A percentile compares a stretch with the other conserved stretches of the same genome.
Conservation (phyloP, 2,113 vertebrate species). For the Nothocercus nigrocapillus region DNA sequence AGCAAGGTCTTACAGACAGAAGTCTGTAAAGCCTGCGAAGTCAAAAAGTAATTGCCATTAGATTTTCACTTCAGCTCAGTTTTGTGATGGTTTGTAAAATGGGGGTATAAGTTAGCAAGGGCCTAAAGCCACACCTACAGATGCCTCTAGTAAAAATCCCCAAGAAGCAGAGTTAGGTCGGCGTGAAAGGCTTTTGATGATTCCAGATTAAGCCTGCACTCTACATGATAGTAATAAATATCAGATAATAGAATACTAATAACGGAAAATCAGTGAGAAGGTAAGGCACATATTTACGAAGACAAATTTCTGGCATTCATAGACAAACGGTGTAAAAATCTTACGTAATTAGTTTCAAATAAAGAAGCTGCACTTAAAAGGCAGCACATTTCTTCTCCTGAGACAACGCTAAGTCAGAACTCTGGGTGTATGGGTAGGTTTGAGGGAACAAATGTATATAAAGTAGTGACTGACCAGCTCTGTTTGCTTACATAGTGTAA, state of each 20-base stretch:
- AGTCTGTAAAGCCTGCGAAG: not conserved
- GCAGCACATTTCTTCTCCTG: not conserved
- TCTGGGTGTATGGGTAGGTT: not conserved
- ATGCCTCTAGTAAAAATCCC: not conserved
- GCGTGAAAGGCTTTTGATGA: not conserved
- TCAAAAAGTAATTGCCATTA: not conserved
- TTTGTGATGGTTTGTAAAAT: not conserved
- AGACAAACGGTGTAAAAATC: not conserved
- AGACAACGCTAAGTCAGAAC: not conserved
- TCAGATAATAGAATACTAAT: not conserved
- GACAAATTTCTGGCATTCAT: not conserved
- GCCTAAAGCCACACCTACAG: not conserved
- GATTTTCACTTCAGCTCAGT: not conserved
- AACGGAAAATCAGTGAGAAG: not conserved
- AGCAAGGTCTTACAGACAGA: not conserved
- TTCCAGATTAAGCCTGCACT: not conserved
- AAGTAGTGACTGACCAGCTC: not conserved
- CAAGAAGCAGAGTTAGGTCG: not conserved
- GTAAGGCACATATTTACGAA: not conserved
- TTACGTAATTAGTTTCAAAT: not conserved
- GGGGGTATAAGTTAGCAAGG: not conserved
- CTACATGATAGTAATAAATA: not conserved
- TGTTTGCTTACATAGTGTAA: rapidly evolving
- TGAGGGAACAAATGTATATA: not conserved
- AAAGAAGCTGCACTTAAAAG: not conserved